phyloP scores from a whole-genome alignment of 2,113 vertebrate genomes.

The Coracopsis vasa region DNA sequence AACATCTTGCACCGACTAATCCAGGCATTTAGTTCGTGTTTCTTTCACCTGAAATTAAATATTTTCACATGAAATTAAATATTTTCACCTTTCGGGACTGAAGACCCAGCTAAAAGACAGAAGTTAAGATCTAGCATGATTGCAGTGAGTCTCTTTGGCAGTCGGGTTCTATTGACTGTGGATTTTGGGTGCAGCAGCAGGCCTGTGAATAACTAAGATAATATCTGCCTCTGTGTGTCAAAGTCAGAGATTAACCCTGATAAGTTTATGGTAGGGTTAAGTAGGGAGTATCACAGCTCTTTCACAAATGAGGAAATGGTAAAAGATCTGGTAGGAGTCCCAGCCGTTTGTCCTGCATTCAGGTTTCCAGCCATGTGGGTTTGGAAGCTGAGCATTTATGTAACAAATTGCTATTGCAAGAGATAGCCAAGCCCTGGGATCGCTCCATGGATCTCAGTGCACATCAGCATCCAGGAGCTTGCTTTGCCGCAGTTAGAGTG shows the following conservation, averaged over 20 bases:
- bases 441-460: accelerated
- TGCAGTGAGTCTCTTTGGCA: background rate
- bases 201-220: background rate
- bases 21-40: background rate
- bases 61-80: background rate
- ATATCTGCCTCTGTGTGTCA: accelerated
- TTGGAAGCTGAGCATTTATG: background rate
- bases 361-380: background rate
- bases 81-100: background rate
- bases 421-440: background rate
- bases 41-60: background rate
- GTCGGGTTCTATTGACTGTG: background rate
- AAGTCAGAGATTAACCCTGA: background rate
- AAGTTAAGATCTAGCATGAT: background rate
- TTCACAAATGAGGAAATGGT: background rate
- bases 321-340: background rate
- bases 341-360: background rate
- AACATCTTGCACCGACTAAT: background rate
- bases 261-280: background rate
- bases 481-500: background rate
- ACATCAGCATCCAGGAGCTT: background rate
- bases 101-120: background rate
- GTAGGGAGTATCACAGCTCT: background rate
- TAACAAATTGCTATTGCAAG: background rate
- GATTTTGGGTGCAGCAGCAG: background rate